A percentile compares a stretch with the other conserved stretches of the same genome.
Conservation (phyloP, 2,888 invertebrate species). For the Conus canariensis region DNA sequence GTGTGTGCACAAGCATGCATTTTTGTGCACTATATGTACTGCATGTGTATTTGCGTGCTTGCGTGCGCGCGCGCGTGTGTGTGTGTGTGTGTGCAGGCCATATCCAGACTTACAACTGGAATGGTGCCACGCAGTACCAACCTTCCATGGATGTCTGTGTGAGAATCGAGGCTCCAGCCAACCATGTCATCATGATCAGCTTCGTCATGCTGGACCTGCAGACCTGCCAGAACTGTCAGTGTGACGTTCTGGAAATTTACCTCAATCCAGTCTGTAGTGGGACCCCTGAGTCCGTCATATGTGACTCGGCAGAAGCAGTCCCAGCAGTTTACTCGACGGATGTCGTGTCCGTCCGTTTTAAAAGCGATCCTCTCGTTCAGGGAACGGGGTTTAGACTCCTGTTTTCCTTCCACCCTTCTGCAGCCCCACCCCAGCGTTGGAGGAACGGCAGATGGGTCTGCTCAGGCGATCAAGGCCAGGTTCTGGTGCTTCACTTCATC, state of each 20-base stretch:
- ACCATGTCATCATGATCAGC: background rate
- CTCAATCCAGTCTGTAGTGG: background rate
- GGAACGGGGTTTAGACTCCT: background rate
- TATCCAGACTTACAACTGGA: background rate
- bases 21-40: too few relatives aligned
- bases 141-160: background rate
- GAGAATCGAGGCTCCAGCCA: background rate
- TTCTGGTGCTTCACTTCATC: slow-evolving; percentile 6
- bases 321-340: background rate
- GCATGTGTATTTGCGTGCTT: background rate
- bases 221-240: background rate
- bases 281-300: background rate
- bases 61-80: background rate
- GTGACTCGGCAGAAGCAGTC: background rate
- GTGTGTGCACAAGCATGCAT: too few relatives aligned
- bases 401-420: background rate
- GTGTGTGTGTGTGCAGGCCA: background rate
- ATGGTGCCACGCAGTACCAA: background rate
- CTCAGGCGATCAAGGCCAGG: background rate
- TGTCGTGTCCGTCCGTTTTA: background rate
- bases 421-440: background rate
- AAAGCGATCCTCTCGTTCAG: background rate
- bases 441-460: background rate
- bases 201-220: background rate
- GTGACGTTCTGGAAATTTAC: background rate